Base-by-base conservation (phyloP, 2,113 vertebrate genomes). In the Melanerpes formicivorus region DNA sequence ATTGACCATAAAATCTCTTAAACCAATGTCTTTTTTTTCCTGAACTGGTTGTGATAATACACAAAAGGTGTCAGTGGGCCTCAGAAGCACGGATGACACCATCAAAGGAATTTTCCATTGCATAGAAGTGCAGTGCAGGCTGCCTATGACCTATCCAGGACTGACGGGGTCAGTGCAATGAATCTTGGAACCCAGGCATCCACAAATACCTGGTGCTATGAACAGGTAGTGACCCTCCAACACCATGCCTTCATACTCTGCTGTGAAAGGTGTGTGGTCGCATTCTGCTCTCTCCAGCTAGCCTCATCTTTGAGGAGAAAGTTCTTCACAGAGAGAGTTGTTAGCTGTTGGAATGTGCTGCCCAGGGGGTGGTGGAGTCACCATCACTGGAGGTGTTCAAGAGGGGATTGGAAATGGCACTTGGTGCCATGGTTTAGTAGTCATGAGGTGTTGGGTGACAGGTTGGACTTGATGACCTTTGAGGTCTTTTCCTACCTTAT, bases 211-310 rank as follows among this genome's bases (percentile, higher is more conserved):
- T 89, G 26, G 27, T 66, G 64, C n/a, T 78, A 8, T 23, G 69
- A 65, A 40, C 19, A 46, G n/a, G 15, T 6, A 70, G n/a, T 2
- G 1, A 19, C 66, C 18, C 18, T 14, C 62, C 25, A 63, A 7
- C 17, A 11, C 0, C 29, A 4, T 19, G 25, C 0, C 0, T 48
- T 67, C 32, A 34, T n/a, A 18, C 6, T 3, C 8, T 6, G 60
- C 3, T 32, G 27, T 26, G 32, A 71, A 71, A 71, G 25, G 7
- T 15, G 1, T 9, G 23, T 2, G n/a, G 11, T 37, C 34, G 2
- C 1, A 0, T 69, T 60, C 42, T 71, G 22, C 15, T 87, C 0
- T 40, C 11, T 17, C 80, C 2, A 2, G 50, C 22, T 25, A 52
- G 50, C 42, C 7, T 32, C 17, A 4, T 7, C 10, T 40, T 40